These are phyloP conservation scores for Murina feae DNA, from an alignment of 2,113 vertebrate genomes.

Conservation along the genomic window DNA sequence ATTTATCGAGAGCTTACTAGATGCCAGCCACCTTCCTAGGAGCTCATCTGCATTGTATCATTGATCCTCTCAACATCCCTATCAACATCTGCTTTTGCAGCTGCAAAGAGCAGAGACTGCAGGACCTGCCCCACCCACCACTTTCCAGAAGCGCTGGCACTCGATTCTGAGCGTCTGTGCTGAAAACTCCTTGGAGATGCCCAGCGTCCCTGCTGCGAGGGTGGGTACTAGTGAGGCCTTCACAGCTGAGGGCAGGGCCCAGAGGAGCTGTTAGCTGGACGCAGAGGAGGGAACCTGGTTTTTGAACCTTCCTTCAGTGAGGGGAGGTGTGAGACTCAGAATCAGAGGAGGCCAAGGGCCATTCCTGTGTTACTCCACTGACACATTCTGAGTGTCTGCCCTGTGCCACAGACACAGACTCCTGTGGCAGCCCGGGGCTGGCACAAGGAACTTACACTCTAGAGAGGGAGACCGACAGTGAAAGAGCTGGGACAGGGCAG, in stretches of 20 bases:
- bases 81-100: background rate
- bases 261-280: background rate
- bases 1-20: background rate
- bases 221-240: fast-evolving
- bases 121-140: background rate
- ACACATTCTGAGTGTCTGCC: background rate
- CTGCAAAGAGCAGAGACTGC: fast-evolving
- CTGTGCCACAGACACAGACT: background rate
- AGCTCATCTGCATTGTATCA: background rate
- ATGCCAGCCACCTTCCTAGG: background rate
- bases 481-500: too few species aligned
- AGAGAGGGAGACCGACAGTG: background rate
- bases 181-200: background rate
- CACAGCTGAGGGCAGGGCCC: background rate
- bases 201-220: background rate
- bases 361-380: background rate
- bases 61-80: background rate
- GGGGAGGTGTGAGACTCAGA: background rate
- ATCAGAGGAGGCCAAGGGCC: background rate
- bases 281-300: background rate
- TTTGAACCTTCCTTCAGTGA: background rate
- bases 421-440: fast-evolving
- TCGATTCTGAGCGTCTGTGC: too few species aligned
- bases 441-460: background rate
- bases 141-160: background rate